phyloP scores from a whole-genome alignment of 2,797 vertebrate species.

The Neosilurus mollespiculum region DNA sequence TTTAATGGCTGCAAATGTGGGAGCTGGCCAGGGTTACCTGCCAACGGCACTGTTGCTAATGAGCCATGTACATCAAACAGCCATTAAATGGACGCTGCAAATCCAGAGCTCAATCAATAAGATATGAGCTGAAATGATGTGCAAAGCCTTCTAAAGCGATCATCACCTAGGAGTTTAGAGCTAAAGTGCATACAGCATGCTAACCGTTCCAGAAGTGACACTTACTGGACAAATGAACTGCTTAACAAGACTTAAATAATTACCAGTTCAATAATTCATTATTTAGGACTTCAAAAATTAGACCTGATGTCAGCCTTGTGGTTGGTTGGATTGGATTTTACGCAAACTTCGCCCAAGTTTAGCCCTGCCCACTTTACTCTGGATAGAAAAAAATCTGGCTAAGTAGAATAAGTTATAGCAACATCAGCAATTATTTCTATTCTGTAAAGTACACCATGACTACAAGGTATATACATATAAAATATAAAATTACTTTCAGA shows the following conservation, averaged over 20 bases:
- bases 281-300: background rate
- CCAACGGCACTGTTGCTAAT: conserved; percentile 29
- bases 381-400: background rate
- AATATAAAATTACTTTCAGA: too few species aligned
- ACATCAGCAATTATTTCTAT: background rate
- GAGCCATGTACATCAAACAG: conserved; percentile 34
- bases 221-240: background rate
- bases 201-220: background rate
- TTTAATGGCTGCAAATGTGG: conserved; percentile 39
- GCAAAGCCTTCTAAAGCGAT: background rate
- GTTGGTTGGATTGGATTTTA: background rate
- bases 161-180: background rate
- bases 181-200: background rate
- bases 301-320: background rate
- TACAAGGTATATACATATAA: background rate
- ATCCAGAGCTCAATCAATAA: conserved; percentile 10
- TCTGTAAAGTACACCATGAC: background rate
- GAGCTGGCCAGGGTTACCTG: conserved; percentile 2
- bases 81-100: conserved; percentile 30
- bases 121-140: background rate
- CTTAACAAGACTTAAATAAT: background rate
- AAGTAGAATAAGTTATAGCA: background rate
- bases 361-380: background rate
- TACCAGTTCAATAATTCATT: background rate
- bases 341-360: background rate